Evolutionary conservation across 2,888 invertebrate species (phyloP).

Genomic region (Volucella inanis): DNA sequence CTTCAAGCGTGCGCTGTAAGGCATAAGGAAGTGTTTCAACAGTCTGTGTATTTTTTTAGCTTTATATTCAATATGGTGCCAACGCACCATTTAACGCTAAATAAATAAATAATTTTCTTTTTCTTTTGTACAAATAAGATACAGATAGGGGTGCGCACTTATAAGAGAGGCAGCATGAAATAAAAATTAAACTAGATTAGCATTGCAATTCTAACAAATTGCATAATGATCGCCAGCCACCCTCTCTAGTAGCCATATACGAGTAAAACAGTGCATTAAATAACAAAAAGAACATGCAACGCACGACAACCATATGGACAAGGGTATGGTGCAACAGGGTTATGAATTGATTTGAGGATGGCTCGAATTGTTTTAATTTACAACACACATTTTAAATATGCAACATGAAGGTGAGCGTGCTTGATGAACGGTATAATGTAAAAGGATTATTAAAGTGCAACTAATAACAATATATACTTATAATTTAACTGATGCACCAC

Average conservation of each 20-base stretch:
- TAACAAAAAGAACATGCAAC: constrained; percentile 41
- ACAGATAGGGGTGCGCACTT: background rate
- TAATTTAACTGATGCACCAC: no score
- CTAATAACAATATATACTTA: no score
- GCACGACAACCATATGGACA: constrained; percentile 32
- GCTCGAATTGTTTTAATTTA: constrained; percentile 1
- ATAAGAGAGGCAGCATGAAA: background rate
- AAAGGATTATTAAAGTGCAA: no score
- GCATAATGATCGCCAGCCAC: constrained; percentile 55
- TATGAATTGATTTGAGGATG: constrained; percentile 9
- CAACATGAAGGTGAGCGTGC: no score
- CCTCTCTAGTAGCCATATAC: constrained; percentile 6
- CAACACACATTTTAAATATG: no score
- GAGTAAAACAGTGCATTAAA: constrained; percentile 13
- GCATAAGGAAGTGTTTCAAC: constrained; percentile 40
- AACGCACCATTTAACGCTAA: constrained; percentile 38
- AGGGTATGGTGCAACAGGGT: constrained; percentile 18
- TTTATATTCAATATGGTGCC: constrained; percentile 1
- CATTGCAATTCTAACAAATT: constrained; percentile 38
- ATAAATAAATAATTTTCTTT: constrained; percentile 20
- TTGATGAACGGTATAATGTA: no score
- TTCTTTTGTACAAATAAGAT: background rate
- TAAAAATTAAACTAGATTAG: constrained; percentile 15
- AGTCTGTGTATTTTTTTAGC: constrained; percentile 5
- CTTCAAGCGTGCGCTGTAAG: constrained; percentile 58